Evolutionary conservation across 2,113 vertebrate genomes (phyloP), one percentile per base, ranked within the genome.

Genomic region (Solea solea): DNA sequence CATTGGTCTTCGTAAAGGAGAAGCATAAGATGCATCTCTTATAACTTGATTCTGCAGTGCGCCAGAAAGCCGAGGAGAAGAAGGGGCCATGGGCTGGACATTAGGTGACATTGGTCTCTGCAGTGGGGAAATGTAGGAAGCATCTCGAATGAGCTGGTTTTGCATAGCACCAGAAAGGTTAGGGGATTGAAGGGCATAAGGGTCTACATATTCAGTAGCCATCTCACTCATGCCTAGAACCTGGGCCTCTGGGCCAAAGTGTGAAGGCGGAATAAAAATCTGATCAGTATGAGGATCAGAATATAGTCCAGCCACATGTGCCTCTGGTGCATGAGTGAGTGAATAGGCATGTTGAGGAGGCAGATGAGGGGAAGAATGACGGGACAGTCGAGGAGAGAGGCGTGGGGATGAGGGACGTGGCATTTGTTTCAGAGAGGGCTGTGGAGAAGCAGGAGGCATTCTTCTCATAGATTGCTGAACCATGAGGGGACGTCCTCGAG

Each of bases 401-500:
- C 76, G 88, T 21, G 91, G 90, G 39, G 92, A 94, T 21, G 57
- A 44, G 39, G 79, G 76, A 46, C 69, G 82, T 9, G 74, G 55
- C 73, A 86, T 90, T 41, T 89, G 78, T 82, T 93, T 94, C 44
- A 93, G 63, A 11, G 90, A 93, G 54, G 72, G 80, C 59, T 94
- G 93, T 59, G 92, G 92, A 58, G 92, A 94, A 46, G 72, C 57
- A 1, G 76, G 80, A 45, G 80, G 72, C 81, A 87, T 88, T 42
- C 90, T 86, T 64, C 90, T 84, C 34, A 89, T 41, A 12, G 93
- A 91, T 44, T 90, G 92, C 42, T 78, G 87, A 21, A 72, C 88
- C 64, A 91, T 87, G 0, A 94, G 81, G 10, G 93, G 90, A 12
- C 90, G 94, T 25, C 92, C 94, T 61, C 92, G 83, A 45, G 90